Percentiles rank a stretch among this genome's conserved stretches.
phyloP scores from a whole-genome alignment of 53 echinoderm and acorn worm species.

The Apostichopus leukothele region DNA sequence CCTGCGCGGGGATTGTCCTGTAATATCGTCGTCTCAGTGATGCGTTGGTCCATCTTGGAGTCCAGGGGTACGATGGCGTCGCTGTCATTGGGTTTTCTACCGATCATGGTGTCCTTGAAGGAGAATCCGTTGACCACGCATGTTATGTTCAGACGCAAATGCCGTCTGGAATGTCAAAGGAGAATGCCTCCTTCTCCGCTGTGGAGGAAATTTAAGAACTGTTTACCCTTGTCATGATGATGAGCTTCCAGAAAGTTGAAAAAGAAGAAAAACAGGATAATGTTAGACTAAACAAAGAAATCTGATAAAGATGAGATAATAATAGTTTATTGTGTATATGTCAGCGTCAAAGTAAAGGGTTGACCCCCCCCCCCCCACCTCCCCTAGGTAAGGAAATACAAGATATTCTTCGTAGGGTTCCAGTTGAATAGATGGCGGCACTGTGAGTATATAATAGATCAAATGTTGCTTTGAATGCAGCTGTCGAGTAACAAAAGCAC shows the following conservation, averaged over 20 bases:
- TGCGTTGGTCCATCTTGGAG: not conserved
- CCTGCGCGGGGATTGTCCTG: too few relatives aligned
- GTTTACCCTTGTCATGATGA: too few relatives aligned
- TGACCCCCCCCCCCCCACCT: not conserved
- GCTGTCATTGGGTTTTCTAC: not conserved
- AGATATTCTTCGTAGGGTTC: not conserved
- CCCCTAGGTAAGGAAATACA: not conserved
- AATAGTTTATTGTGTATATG: constrained; percentile 32
- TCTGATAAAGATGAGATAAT: too few relatives aligned
- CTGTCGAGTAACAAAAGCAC: too few relatives aligned
- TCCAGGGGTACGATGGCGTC: not conserved
- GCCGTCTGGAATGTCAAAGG: not conserved
- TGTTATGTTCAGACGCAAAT: not conserved
- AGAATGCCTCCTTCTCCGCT: constrained; percentile 3
- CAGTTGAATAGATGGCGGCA: constrained; percentile 8
- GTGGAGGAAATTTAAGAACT: not conserved
- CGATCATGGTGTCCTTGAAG: constrained; percentile 1
- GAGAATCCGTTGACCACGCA: constrained; percentile 11
- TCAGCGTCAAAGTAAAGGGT: not conserved
- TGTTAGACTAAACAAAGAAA: too few relatives aligned
- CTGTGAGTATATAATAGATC: not conserved
- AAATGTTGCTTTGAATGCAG: too few relatives aligned
- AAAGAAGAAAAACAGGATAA: too few relatives aligned
- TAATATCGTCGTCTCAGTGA: not conserved
- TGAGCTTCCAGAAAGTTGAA: too few relatives aligned